Conservation (phyloP, 2,797 vertebrate genomes). For the Myoxocephalus aenaeus region DNA sequence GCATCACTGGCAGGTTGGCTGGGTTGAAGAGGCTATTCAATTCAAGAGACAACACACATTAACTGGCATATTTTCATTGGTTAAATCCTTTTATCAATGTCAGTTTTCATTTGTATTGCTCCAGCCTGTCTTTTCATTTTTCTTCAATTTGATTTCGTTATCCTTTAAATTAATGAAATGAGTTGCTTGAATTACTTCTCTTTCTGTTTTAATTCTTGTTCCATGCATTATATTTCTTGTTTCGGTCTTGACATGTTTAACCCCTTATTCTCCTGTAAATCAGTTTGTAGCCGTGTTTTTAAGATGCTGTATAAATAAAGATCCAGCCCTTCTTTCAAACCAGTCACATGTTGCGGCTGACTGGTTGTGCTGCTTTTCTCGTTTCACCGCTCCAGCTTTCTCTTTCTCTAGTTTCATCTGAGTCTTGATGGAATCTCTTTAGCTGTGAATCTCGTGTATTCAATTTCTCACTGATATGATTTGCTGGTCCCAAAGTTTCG, state of each 20-base stretch:
- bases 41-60: not conserved
- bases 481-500: conserved; percentile 28
- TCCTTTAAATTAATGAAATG: not conserved
- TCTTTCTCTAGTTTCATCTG: conserved; percentile 15
- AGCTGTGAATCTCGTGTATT: conserved; percentile 34
- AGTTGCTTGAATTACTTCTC: conserved; percentile 3
- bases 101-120: conserved; percentile 1
- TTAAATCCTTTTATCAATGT: not conserved
- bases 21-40: not conserved
- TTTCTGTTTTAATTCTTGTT: conserved; percentile 3
- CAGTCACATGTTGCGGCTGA: conserved; percentile 17
- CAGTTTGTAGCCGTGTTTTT: conserved; percentile 26
- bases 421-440: conserved; percentile 41
- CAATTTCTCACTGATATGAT: conserved; percentile 45
- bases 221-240: not conserved
- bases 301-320: conserved; percentile 26
- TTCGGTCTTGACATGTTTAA: conserved; percentile 3
- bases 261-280: conserved; percentile 5
- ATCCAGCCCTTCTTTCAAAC: conserved; percentile 9
- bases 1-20: not conserved
- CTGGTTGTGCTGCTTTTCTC: conserved; percentile 21
- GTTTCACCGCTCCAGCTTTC: conserved; percentile 11
- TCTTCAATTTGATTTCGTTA: not conserved
- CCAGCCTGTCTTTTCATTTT: not conserved
- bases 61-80: not conserved